Percentiles rank a stretch among this genome's conserved stretches.
phyloP scores from a whole-genome alignment of 2,797 vertebrate genomes.

The Emydoidea blandingii region DNA sequence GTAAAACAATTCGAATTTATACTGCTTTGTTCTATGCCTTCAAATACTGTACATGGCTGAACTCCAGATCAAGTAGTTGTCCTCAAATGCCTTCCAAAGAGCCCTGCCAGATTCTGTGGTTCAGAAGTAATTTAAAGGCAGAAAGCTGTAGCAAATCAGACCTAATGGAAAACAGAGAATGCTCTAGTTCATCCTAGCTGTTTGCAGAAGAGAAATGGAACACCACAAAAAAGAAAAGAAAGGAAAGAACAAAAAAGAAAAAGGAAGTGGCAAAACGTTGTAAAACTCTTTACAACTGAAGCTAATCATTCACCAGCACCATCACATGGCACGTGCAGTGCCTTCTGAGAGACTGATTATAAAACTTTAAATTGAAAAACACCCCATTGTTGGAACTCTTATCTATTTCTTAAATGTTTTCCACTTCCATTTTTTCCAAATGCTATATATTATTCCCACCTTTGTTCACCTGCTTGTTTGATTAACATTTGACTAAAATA shows the following conservation, averaged over 20 bases:
- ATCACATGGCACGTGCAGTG: not conserved
- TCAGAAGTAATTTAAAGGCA: conserved; percentile 88
- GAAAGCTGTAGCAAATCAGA: conserved; percentile 87
- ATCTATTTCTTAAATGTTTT: conserved; percentile 18
- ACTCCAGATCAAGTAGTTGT: conserved; percentile 86
- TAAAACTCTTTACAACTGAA: conserved; percentile 47
- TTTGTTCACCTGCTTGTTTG: conserved; percentile 33
- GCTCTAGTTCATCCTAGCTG: conserved; percentile 77
- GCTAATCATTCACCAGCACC: conserved; percentile 35
- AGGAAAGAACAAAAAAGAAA: conserved; percentile 59
- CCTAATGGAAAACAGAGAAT: conserved; percentile 85
- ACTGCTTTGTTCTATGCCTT: conserved; percentile 82
- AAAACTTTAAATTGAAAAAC: not conserved
- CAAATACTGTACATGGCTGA: conserved; percentile 86
- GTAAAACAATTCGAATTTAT: conserved; percentile 83
- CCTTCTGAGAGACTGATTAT: conserved; percentile 49
- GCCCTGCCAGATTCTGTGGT: conserved; percentile 84
- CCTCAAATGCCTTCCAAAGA: conserved; percentile 85
- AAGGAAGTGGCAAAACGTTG: conserved; percentile 54
- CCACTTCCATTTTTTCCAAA: not conserved
- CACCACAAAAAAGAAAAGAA: conserved; percentile 48
- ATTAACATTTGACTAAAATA: not conserved
- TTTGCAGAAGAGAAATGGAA: conserved; percentile 72
- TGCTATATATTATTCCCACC: not conserved
- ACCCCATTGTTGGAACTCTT: not conserved